Evolutionary conservation across 2,797 vertebrate genomes (phyloP).

Genomic region (Myiotriccus ornatus): DNA sequence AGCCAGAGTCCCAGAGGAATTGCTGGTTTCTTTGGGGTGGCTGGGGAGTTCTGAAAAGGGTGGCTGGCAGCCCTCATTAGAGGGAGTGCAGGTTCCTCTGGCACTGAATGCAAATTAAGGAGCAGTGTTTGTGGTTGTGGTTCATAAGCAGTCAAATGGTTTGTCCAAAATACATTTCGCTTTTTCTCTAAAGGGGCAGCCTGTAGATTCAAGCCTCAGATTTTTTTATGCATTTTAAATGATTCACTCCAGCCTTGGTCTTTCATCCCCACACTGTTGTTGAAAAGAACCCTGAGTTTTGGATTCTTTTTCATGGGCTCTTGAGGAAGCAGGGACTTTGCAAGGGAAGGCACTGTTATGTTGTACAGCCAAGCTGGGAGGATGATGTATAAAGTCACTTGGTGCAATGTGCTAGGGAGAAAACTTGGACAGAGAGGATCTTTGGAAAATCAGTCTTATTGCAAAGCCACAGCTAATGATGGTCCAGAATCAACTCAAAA

Average conservation of each 20-base stretch:
- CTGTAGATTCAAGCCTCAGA: slow-evolving; percentile 7
- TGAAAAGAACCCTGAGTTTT: slow-evolving; percentile 37
- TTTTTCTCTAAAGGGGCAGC: slow-evolving; percentile 46
- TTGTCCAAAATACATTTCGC: slow-evolving; percentile 63
- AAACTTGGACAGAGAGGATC: neutral
- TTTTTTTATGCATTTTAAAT: slow-evolving; percentile 61
- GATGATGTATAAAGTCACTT: neutral
- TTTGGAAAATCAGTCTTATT: neutral
- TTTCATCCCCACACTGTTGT: slow-evolving; percentile 45
- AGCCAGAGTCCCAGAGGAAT: slow-evolving; percentile 43
- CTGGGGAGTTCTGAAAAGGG: slow-evolving; percentile 46
- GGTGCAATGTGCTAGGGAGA: neutral
- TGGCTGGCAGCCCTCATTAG: slow-evolving; percentile 63
- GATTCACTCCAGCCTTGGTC: neutral
- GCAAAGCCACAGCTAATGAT: neutral
- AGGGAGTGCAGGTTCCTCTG: slow-evolving; percentile 36
- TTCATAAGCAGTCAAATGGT: slow-evolving; percentile 67
- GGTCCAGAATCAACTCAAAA: neutral
- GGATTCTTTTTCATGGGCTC: slow-evolving; percentile 9
- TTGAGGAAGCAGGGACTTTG: neutral
- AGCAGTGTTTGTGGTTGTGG: slow-evolving; percentile 59
- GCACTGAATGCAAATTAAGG: slow-evolving; percentile 68
- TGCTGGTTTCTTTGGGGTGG: slow-evolving; percentile 12
- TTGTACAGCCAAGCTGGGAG: neutral
- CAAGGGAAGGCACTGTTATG: neutral